phyloP scores from a whole-genome alignment of 2,888 invertebrate genomes.

The Ametastegia equiseti region DNA sequence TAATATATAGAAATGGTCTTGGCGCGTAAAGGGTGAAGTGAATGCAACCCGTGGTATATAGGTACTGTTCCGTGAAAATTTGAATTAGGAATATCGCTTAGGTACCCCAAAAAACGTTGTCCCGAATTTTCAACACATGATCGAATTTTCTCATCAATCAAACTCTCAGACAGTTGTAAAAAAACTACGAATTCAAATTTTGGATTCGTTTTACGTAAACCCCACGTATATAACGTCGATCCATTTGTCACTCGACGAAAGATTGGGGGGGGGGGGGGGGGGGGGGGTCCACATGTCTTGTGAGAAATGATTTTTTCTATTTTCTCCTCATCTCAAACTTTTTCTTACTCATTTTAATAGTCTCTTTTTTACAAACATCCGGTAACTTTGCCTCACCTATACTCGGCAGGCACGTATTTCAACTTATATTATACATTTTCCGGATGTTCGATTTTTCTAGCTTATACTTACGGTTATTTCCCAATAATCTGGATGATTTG shows the following conservation, averaged over 20 bases:
- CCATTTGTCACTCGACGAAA: slow-evolving; percentile 48
- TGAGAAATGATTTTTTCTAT: slow-evolving; percentile 47
- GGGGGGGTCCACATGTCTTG: slow-evolving; percentile 42
- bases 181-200: slow-evolving; percentile 44
- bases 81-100: slow-evolving; percentile 59
- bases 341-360: slow-evolving; percentile 61
- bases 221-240: slow-evolving; percentile 4
- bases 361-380: slow-evolving; percentile 53
- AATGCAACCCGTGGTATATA: not conserved
- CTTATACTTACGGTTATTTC: not conserved
- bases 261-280: slow-evolving; percentile 42
- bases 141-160: slow-evolving; percentile 72
- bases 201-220: slow-evolving; percentile 46
- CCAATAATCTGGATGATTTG: not conserved
- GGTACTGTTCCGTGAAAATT: slow-evolving; percentile 62
- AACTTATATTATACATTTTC: not conserved
- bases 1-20: slow-evolving; percentile 56
- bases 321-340: not conserved
- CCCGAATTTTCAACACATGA: slow-evolving; percentile 72
- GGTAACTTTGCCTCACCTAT: not conserved
- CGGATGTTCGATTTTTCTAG: not conserved
- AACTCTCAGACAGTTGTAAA: slow-evolving; percentile 56
- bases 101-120: slow-evolving; percentile 31
- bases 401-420: not conserved
- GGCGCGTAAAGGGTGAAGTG: slow-evolving; percentile 57